phyloP scores from a whole-genome alignment of 2,888 invertebrate genomes.

The Gasteruption jaculator region DNA sequence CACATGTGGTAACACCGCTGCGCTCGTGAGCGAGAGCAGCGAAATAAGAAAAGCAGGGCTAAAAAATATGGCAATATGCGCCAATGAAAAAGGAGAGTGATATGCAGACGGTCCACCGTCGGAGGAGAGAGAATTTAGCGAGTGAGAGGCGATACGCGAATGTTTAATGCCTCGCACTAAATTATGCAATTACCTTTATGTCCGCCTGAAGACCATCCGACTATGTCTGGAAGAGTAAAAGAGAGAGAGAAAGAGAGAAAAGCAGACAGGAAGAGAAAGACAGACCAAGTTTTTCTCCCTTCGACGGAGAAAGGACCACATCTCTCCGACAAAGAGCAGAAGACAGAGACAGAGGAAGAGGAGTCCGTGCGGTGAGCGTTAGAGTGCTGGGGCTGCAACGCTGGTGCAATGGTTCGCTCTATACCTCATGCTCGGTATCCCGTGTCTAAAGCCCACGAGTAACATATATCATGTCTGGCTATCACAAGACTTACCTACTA shows the following conservation, averaged over 20 bases:
- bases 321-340: no score
- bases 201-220: constrained; percentile 29
- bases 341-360: no score
- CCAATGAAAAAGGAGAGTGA: constrained; percentile 2
- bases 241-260: no score
- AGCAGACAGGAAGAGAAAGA: no score
- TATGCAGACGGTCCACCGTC: no score
- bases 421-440: constrained; percentile 11
- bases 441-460: constrained; percentile 21
- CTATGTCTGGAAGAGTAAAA: no score
- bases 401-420: constrained; percentile 5
- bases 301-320: no score
- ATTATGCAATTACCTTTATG: constrained; percentile 44
- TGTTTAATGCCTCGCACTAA: constrained; percentile 40
- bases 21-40: no score
- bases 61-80: constrained; percentile 4
- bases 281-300: no score
- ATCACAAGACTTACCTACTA: constrained; percentile 23
- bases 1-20: no score
- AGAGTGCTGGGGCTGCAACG: background rate
- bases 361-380: no score
- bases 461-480: constrained; percentile 25
- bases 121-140: constrained; percentile 24
- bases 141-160: constrained; percentile 32
- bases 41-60: no score